These are phyloP conservation scores for Acronicta alni DNA, from an alignment of 2,888 invertebrate genomes.

Conservation along the genomic window DNA sequence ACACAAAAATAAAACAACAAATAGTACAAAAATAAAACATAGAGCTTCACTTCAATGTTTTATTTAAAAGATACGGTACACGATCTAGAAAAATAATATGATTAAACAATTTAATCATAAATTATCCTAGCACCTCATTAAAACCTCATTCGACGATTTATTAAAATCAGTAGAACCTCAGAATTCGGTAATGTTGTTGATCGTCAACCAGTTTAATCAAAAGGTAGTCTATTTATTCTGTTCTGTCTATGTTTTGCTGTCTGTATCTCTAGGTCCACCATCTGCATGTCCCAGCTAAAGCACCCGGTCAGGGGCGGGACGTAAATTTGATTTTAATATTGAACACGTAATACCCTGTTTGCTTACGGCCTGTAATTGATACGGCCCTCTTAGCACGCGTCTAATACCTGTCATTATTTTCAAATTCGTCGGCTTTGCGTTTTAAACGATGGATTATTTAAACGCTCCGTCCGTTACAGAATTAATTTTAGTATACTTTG, in stretches of 20 bases:
- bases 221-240: constrained; percentile 11
- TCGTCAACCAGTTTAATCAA: not conserved
- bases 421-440: constrained; percentile 82
- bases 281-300: constrained; percentile 64
- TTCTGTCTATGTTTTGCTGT: constrained; percentile 49
- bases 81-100: too few species aligned
- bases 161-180: too few species aligned
- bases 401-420: constrained; percentile 88
- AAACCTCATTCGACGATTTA: too few species aligned
- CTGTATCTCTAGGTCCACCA: constrained; percentile 61
- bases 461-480: constrained; percentile 61
- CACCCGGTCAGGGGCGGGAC: constrained; percentile 66
- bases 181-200: too few species aligned
- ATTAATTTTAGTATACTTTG: constrained; percentile 64
- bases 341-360: constrained; percentile 84
- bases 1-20: too few species aligned
- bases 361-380: constrained; percentile 85
- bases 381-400: constrained; percentile 82
- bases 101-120: too few species aligned
- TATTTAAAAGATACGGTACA: too few species aligned
- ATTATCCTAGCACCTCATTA: too few species aligned
- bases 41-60: too few species aligned
- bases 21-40: too few species aligned
- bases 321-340: constrained; percentile 89
- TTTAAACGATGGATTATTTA: constrained; percentile 83